Evolutionary conservation across 2,113 vertebrate species (phyloP), one percentile per base, ranked within the genome.

Genomic region (Brachyistius frenatus): DNA sequence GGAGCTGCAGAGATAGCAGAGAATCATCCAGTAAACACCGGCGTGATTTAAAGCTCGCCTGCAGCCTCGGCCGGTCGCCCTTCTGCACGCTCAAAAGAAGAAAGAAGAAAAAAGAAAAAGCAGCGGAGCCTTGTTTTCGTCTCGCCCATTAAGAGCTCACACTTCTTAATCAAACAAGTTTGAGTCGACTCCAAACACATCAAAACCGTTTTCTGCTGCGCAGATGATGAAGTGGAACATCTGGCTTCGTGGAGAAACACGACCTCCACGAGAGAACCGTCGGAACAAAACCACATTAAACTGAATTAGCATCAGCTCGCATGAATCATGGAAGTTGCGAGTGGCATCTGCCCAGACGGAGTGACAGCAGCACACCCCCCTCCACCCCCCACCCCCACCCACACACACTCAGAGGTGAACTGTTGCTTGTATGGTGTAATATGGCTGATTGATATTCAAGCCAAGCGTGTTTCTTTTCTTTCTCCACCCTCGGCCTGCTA

Each of bases 361-460:
- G 39, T 46, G 76, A 83, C 63, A 52, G 70, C 56, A 39, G 56
- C 0, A 3, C 23, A 23, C 23, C 23, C 23, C 23, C 23, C 23
- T 23, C 23, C 23, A 23, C 23, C 23, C 23, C 23, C 23, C 23
- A 23, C 23, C 23, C 23, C 23, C 23, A 23, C 23, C 32, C n/a
- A n/a, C 60, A 55, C 44, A 23, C 54, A 5, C 39, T 11, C 5
- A 53, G 13, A 60, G 44, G 14, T 50, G 54, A 23, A 5, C 8
- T 23, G 47, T 33, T 36, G 68, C 72, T 73, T 73, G 69, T 44
- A 32, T 39, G 14, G 54, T 39, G 41, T 33, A 39, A 60, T n/a
- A 68, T 30, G 76, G 47, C 75, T 78, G 83, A 86, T 88, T 89
- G 83, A 86, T 87, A 89, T 90, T 89, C 85, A 75, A 67, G 73